Conservation (phyloP, 2,113 vertebrate genomes). For the Carollia perspicillata region DNA sequence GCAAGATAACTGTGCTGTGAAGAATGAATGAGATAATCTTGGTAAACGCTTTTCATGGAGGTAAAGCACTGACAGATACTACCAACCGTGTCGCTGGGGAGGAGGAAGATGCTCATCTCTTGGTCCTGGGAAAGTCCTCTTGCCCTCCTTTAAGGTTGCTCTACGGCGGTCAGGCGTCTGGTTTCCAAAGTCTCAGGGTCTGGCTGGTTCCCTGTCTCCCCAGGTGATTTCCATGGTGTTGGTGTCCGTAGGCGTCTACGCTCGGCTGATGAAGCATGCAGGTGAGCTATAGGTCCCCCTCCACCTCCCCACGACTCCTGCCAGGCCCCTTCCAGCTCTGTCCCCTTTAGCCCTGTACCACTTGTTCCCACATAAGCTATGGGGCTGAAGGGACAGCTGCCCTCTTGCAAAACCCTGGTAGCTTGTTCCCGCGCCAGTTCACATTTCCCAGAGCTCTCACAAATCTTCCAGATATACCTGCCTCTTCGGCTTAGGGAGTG, state of each 20-base stretch:
- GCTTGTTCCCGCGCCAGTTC: background rate
- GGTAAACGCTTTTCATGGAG: background rate
- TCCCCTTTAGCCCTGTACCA: background rate
- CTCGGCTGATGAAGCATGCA: constrained; percentile 90
- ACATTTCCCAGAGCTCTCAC: background rate
- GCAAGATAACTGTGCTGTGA: background rate
- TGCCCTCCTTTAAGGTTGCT: background rate
- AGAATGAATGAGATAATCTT: background rate
- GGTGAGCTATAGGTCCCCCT: constrained; percentile 79
- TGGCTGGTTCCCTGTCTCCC: background rate
- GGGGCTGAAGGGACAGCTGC: background rate
- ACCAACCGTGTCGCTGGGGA: background rate
- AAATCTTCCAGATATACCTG: background rate
- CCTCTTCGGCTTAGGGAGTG: background rate
- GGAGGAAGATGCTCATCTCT: background rate
- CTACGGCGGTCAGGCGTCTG: background rate
- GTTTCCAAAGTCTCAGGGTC: background rate
- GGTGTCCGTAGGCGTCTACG: constrained; percentile 90
- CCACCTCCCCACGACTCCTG: background rate
- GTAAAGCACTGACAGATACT: background rate
- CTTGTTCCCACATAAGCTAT: background rate
- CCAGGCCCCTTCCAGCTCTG: background rate
- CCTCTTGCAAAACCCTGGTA: background rate
- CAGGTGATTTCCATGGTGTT: constrained; percentile 90
- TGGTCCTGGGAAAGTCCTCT: background rate